These are phyloP conservation scores for Drosophila villosipedis DNA, from an alignment of 2,888 invertebrate genomes.

Conservation along the genomic window DNA sequence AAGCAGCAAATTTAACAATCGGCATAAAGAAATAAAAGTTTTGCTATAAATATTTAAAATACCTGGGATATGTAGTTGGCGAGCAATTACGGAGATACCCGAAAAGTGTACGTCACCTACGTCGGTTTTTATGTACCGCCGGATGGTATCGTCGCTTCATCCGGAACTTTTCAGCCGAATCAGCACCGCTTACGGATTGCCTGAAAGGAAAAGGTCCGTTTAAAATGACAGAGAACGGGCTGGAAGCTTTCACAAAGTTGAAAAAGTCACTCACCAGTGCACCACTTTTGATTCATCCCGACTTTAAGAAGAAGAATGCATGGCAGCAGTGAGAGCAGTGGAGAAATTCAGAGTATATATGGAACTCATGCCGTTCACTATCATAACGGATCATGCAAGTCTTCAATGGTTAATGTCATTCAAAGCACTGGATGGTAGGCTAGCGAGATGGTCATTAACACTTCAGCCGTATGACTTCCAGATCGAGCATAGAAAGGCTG, in stretches of 20 bases:
- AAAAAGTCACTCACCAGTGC: too few relatives aligned
- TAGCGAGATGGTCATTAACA: neutral
- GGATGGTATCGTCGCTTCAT: neutral
- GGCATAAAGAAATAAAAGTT: neutral
- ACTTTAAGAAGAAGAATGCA: neutral
- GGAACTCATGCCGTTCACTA: neutral
- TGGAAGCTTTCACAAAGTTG: too few relatives aligned
- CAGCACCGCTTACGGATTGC: neutral
- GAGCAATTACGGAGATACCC: neutral
- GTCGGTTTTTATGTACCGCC: neutral
- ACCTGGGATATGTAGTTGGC: too few relatives aligned
- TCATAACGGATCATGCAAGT: constrained; percentile 2
- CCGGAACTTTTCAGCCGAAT: too few relatives aligned
- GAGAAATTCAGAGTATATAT: constrained; percentile 1
- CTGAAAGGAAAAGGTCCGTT: neutral
- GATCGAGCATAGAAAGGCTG: neutral
- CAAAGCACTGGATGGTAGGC: neutral
- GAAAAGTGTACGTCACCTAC: neutral
- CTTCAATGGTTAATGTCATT: neutral
- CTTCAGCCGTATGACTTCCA: neutral
- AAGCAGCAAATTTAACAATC: neutral
- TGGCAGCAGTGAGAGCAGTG: neutral
- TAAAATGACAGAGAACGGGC: too few relatives aligned
- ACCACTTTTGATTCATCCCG: neutral
- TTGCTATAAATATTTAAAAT: neutral